Evolutionary conservation across 2,888 invertebrate species (phyloP).

Genomic region (Xanthorhoe spadicearia): DNA sequence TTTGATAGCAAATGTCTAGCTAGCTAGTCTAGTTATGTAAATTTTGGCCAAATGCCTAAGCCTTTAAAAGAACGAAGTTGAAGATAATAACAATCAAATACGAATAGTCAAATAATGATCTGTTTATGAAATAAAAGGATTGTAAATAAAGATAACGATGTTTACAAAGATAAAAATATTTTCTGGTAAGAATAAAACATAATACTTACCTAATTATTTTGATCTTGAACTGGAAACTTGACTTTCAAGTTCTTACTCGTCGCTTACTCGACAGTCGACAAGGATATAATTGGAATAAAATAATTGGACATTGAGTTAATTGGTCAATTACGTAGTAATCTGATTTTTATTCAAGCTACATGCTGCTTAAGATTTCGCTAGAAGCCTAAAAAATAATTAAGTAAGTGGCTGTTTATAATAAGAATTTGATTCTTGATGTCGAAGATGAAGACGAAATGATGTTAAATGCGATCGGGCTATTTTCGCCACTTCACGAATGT

Average conservation of each 20-base stretch:
- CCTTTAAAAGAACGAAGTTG: no score
- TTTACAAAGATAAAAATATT: neutral
- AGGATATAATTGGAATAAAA: no score
- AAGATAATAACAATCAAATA: neutral
- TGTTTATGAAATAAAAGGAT: neutral
- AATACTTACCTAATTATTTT: no score
- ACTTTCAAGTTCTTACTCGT: no score
- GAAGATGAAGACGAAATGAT: neutral
- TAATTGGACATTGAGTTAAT: no score
- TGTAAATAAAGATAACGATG: neutral
- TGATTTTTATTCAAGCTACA: neutral
- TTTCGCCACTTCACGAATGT: neutral
- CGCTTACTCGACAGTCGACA: no score
- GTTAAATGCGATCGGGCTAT: constrained; percentile 5
- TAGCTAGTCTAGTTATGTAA: no score
- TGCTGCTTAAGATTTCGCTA: neutral
- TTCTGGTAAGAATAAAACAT: neutral
- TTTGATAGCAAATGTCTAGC: no score
- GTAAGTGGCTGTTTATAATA: neutral
- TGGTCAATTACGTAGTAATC: neutral
- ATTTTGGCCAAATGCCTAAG: no score
- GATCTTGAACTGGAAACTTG: neutral
- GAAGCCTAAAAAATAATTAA: neutral
- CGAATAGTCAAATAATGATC: neutral
- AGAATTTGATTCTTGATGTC: constrained; percentile 6